Base-by-base conservation (phyloP, 2,113 vertebrate genomes). In the Emydura subglobosa region DNA sequence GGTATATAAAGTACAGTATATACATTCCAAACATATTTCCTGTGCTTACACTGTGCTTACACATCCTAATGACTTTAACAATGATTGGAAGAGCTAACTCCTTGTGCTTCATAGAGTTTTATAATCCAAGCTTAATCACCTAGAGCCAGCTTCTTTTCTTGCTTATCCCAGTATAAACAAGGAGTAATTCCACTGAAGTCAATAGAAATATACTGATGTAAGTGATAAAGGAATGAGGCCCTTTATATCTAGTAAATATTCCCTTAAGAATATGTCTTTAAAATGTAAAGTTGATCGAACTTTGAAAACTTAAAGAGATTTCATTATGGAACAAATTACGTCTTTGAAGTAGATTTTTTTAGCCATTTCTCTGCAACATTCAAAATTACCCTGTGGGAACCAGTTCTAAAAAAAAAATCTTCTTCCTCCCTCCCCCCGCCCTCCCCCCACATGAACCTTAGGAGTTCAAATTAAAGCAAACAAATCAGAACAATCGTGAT, bases 391-490 rank as follows among this genome's bases (percentile, higher is more conserved):
- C 96, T 44, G 57, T 94, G 79, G 90, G 90, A 97, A 91, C 81
- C 65, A 95, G 90, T 27, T 96, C 83, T 93, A 95, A 80, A 88
- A 93, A 92, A 81, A 81, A 93, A 81, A 12, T 97, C 96, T 85
- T 89, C 55, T 94, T 39, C 13, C 90, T 93, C 94, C 96, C 50
- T 50, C 10, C 50, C 13, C 10, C 50, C 7, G 6, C 49, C 50
- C 50, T 13, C 5, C 51, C 51, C 87, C 87, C 79, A 90, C 89
- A 94, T 11, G 90, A 95, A 88, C 93, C 89, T 92, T 86, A 95
- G 96, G 97, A 83, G 92, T 93, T 95, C 96, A 96, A 96, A 96
- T 96, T 96, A 97, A 97, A 90, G 95, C 95, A 93, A 81, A 96
- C 92, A 96, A 97, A 96, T 96, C 95, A 96, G 95, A 90, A 93